Base-by-base conservation (phyloP, 1,140 invertebrate species). In the Pissodes strobi region DNA sequence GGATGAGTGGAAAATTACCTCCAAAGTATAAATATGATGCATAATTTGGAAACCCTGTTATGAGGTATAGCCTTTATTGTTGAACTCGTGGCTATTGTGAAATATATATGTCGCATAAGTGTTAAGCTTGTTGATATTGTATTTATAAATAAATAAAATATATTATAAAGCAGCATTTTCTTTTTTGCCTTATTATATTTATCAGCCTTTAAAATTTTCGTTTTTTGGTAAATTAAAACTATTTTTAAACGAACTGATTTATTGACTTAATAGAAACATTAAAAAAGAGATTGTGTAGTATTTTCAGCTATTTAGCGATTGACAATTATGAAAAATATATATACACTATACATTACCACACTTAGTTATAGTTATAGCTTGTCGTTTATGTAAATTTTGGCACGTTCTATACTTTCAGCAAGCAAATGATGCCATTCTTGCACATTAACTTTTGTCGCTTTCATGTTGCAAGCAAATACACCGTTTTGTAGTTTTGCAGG, bases 391-490 rank as follows among this genome's bases (percentile, higher is more conserved):
- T 80, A 86, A 49, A 78, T 70, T 17, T 80, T 79, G 12, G 85
- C 84, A 58, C 74, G 74, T n/a, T 64, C 19, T 21, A 85, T 63
- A 10, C 83, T 82, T 49, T 79, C 76, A 17, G 82, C 77, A 6
- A 86, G 66, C 39, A 83, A 70, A 34, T 73, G 69, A 48, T 85
- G 76, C 64, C 85, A 80, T 23, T 81, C 73, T 22, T 79, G 72
- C 6, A 78, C 71, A 25, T 75, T 71, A 0, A 87, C 72, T 60
- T 82, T 80, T 61, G 79, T 81, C 2, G 80, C 74, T 72, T 83
- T 86, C 78, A 88, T 83, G 73, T 84, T 84, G 64, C 81, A 84
- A 6, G 83, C 77, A 5, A 81, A 67, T 2, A 72, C 62, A 0
- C 81, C 69, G 77, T 87, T 77, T 73, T 86, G 83, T 27, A 82